Percentiles rank a stretch among this genome's conserved stretches.
Conservation (phyloP, 2,113 vertebrate species). For the Catharus fuscescens region DNA sequence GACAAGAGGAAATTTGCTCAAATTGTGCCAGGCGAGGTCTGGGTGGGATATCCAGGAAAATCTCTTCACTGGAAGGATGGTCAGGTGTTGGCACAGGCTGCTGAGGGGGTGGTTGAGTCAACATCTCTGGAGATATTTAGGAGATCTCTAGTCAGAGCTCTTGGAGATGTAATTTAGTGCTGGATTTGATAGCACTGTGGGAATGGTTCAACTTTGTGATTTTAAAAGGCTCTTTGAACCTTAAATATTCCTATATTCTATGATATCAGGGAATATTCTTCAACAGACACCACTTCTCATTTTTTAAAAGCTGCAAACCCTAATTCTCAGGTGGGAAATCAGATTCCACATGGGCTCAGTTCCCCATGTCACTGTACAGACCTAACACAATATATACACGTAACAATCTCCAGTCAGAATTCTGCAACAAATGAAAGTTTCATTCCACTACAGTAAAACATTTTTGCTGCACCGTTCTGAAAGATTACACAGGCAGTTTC, state of each 20-base stretch:
- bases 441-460: not conserved
- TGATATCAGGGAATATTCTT: not conserved
- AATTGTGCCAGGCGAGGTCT: rapidly evolving
- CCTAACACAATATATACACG: no score
- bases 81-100: not conserved
- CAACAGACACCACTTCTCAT: not conserved
- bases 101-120: no score
- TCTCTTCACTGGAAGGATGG: not conserved
- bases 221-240: not conserved
- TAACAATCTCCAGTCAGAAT: not conserved
- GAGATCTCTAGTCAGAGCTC: not conserved
- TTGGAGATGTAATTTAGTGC: not conserved
- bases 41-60: not conserved
- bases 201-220: not conserved
- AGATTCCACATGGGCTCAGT: not conserved
- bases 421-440: not conserved
- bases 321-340: not conserved
- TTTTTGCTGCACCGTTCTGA: not conserved
- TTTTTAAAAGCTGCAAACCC: not conserved
- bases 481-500: not conserved
- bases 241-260: not conserved
- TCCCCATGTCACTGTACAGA: not conserved
- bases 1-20: not conserved
- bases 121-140: not conserved
- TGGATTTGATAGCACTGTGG: not conserved